A percentile compares a stretch with the other conserved stretches of the same genome.
These are phyloP conservation scores for Ceratitis capitata DNA, from an alignment of 1,140 invertebrate species.

Conservation along the genomic window DNA sequence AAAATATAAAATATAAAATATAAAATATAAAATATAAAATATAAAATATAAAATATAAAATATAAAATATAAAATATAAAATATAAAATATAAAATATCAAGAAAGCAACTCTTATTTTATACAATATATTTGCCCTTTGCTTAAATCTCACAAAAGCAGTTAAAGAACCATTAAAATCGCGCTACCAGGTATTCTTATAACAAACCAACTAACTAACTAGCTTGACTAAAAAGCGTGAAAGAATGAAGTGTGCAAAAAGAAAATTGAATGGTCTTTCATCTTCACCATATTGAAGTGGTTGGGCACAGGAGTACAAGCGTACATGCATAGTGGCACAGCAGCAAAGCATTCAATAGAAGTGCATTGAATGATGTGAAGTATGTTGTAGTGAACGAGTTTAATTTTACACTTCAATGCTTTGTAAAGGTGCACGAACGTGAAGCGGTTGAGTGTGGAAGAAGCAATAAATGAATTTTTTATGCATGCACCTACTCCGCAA, in stretches of 20 bases:
- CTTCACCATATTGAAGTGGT: neutral
- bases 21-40: no score
- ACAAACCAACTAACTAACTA: neutral
- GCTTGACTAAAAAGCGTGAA: slow-evolving; percentile 3
- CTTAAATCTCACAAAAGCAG: neutral
- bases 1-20: no score
- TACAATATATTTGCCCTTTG: neutral
- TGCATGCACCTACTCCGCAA: neutral
- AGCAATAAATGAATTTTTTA: neutral
- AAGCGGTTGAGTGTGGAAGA: neutral
- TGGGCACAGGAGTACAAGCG: no score
- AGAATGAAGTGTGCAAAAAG: slow-evolving; percentile 12
- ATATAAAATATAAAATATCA: no score
- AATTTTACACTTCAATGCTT: neutral
- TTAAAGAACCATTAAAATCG: neutral
- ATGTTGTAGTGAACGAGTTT: neutral
- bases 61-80: no score
- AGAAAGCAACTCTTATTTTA: no score
- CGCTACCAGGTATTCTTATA: no score
- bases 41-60: no score
- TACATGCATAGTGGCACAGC: neutral
- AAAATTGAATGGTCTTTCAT: neutral
- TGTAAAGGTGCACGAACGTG: neutral
- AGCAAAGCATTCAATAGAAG: neutral
- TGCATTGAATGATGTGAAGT: neutral